phyloP scores from a whole-genome alignment of 2,797 vertebrate species.

The Masticophis lateralis region DNA sequence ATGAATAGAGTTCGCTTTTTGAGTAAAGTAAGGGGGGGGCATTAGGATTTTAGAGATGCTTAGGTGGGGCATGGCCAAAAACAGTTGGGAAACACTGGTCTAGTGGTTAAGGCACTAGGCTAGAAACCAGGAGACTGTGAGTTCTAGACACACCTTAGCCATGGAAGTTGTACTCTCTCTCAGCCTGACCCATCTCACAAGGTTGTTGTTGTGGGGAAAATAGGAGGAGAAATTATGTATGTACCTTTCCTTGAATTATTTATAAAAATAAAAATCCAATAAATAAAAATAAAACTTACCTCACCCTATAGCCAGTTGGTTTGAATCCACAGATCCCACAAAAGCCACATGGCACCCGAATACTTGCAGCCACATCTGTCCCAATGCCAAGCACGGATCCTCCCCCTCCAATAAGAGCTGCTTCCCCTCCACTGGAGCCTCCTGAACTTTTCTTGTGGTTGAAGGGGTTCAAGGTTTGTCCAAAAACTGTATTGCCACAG shows the following conservation, averaged over 20 bases:
- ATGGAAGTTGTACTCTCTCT: neutral
- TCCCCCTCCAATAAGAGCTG: slow-evolving; percentile 75
- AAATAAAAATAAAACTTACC: slow-evolving; percentile 63
- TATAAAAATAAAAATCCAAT: neutral
- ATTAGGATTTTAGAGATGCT: no score
- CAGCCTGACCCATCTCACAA: neutral
- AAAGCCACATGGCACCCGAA: slow-evolving; percentile 80
- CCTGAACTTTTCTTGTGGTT: slow-evolving; percentile 74
- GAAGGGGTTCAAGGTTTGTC: slow-evolving; percentile 74
- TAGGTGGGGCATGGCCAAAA: no score
- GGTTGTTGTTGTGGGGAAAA: neutral
- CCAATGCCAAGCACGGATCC: slow-evolving; percentile 80
- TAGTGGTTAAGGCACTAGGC: neutral
- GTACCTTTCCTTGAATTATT: neutral
- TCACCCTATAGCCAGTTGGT: slow-evolving; percentile 75
- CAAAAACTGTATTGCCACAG: slow-evolving; percentile 80
- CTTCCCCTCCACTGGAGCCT: slow-evolving; percentile 83
- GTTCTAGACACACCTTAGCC: neutral
- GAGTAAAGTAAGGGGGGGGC: no score
- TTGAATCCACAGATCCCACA: slow-evolving; percentile 81
- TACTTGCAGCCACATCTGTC: slow-evolving; percentile 76
- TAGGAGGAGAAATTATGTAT: neutral
- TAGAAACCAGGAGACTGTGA: neutral
- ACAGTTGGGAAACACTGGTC: no score
- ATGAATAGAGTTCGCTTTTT: no score